Percentiles rank a stretch among this genome's conserved stretches.
These are phyloP conservation scores for Corydoras maculifer DNA, from an alignment of 2,113 vertebrate species.

Conservation along the genomic window DNA sequence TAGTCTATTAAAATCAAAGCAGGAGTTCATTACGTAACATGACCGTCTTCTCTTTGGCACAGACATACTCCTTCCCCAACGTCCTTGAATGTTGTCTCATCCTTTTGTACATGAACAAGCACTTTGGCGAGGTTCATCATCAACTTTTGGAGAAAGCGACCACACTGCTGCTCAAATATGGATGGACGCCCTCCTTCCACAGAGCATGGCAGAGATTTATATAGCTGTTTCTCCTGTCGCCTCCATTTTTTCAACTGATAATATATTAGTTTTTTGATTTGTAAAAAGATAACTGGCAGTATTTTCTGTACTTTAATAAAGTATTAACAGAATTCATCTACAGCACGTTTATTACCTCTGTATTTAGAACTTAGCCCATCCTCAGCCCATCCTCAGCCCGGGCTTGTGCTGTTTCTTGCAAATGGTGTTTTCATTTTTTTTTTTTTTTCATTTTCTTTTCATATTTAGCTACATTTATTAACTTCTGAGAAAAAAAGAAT, in stretches of 20 bases:
- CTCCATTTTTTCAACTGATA: background rate
- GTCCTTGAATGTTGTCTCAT: slow-evolving; percentile 87
- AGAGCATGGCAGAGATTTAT: slow-evolving; percentile 56
- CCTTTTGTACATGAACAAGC: slow-evolving; percentile 64
- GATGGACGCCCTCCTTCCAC: background rate
- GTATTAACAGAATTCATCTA: background rate
- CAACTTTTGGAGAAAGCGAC: slow-evolving; percentile 57
- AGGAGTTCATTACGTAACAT: too few species aligned
- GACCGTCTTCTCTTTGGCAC: slow-evolving; percentile 17
- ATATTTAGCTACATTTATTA: too few species aligned
- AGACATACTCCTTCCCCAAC: slow-evolving; percentile 79
- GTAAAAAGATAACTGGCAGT: slow-evolving; percentile 1
- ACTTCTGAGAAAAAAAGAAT: too few species aligned
- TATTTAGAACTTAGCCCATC: too few species aligned
- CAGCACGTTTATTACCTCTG: too few species aligned
- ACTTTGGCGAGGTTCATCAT: slow-evolving; percentile 44
- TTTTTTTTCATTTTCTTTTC: too few species aligned
- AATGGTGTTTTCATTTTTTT: too few species aligned
- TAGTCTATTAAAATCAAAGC: background rate
- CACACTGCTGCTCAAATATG: slow-evolving; percentile 65
- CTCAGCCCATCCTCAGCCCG: too few species aligned
- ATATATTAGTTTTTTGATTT: slow-evolving; percentile 14
- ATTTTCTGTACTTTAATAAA: slow-evolving; percentile 32
- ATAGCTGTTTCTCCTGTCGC: slow-evolving; percentile 3
- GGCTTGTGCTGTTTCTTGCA: too few species aligned